Percentiles rank a stretch among this genome's conserved stretches.
phyloP scores from a whole-genome alignment of 1,140 invertebrate species.

The Caligus rogercresseyi region DNA sequence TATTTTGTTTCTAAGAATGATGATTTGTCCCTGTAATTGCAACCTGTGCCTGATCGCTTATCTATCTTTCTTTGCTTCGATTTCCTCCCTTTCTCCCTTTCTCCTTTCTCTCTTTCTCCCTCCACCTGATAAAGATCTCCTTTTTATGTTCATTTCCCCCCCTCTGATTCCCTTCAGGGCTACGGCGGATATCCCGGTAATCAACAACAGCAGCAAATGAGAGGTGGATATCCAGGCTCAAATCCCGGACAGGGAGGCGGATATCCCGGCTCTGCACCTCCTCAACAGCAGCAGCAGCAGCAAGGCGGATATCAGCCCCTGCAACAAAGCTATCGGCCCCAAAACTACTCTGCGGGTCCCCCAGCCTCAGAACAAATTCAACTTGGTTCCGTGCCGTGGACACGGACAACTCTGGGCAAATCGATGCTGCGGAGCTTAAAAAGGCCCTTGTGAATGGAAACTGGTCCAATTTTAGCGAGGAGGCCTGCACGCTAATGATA shows the following conservation, averaged over 20 bases:
- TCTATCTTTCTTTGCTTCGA: no score
- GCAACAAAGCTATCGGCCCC: neutral
- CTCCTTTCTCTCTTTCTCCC: no score
- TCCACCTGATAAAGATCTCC: neutral
- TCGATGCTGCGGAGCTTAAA: constrained; percentile 56
- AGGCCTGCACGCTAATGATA: constrained; percentile 72
- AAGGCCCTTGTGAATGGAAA: constrained; percentile 65
- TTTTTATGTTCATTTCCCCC: neutral
- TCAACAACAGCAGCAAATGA: neutral
- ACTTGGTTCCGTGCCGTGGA: constrained; percentile 19
- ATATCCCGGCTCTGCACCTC: neutral
- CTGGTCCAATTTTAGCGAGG: constrained; percentile 62
- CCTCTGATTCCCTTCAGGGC: neutral
- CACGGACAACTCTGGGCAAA: constrained; percentile 41
- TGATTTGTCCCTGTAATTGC: no score
- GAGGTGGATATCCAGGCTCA: constrained; percentile 10
- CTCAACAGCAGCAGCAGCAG: neutral
- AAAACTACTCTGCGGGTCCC: neutral
- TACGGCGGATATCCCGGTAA: constrained; percentile 9
- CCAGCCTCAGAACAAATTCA: neutral
- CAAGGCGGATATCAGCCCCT: neutral
- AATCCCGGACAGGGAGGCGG: neutral
- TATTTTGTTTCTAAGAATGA: no score
- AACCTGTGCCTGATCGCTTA: no score
- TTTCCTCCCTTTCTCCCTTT: no score